Conservation (phyloP, 92 coral and sea anemone genomes). For the Phenganax subtilis region DNA sequence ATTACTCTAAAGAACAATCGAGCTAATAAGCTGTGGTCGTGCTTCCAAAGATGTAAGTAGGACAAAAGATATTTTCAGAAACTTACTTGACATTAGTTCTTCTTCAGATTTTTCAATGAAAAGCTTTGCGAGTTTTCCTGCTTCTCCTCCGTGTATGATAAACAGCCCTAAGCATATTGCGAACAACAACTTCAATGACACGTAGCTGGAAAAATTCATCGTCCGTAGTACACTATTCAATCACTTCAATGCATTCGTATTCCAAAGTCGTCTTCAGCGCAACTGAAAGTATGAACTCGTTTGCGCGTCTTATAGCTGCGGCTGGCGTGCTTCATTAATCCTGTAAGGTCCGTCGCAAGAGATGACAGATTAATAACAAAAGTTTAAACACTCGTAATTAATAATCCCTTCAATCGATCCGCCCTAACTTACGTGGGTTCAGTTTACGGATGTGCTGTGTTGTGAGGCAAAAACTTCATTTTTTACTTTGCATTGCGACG, state of each 20-base stretch:
- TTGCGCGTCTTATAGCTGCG: neutral
- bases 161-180: neutral
- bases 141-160: neutral
- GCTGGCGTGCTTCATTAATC: neutral
- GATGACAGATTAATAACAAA: slow-evolving; percentile 8
- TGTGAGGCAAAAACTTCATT: too few relatives aligned
- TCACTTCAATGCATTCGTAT: neutral
- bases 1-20: neutral
- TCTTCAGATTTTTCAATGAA: neutral
- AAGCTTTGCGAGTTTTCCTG: neutral
- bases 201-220: neutral
- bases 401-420: slow-evolving; percentile 12
- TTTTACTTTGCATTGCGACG: too few relatives aligned
- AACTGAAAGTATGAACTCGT: neutral
- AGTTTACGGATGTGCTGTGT: slow-evolving; percentile 1
- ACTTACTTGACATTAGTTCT: slow-evolving; percentile 2
- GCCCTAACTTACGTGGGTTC: slow-evolving; percentile 13
- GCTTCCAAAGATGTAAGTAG: neutral
- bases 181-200: slow-evolving; percentile 4
- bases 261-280: neutral
- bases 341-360: neutral
- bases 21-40: neutral
- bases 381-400: slow-evolving; percentile 4
- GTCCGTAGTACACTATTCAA: neutral
- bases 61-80: neutral